Base-by-base conservation (phyloP, 2,888 invertebrate species). In the Campoletis raptor region DNA sequence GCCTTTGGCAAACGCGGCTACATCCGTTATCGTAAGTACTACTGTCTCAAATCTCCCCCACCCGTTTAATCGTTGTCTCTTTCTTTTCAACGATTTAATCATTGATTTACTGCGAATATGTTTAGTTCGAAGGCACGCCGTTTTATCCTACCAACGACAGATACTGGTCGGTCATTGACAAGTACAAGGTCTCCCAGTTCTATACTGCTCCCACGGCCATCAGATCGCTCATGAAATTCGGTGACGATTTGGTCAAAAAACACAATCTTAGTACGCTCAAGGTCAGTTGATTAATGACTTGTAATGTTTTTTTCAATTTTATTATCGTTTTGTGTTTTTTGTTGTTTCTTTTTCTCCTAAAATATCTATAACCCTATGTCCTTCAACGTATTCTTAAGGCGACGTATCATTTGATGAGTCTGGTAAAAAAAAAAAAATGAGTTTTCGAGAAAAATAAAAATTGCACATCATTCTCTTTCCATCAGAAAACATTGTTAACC, bases 161-260 rank as follows among this genome's bases (percentile, higher is more conserved):
- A 81, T 99, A 98, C 94, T 99, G 99, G 99, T 95, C 96, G 10
- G 96, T 99, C 10, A 96, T 99, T 85, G 97, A 98, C 91, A 99
- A 99, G 94, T 99, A 99, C 95, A 97, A 97, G 95, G 98, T 99
- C 36, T 97, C 96, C 72, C 99, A 99, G 95, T 99, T 99, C 95
- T 99, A 99, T 95, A 99, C 99, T 0, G 99, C 99, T 0, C 99
- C 99, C 0, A 99, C 99, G 5, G 99, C 99, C 21, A 98, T 99
- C 87, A 96, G 99, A 87, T 97, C 99, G 1, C 96, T 99, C 37
- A 99, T 99, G 98, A 99, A 98, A 94, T 98, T 97, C 92, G 99
- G 98, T 0, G 98, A 99, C 89, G 96, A 96, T 21, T 96, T 96
- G 82, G 98, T 99, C 2, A 96, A 96, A 89, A 97, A 96, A 64